phyloP scores from a whole-genome alignment of 2,113 vertebrate species.

The Oryctolagus cuniculus region mOryCun1.1 NC_091443.1:63029001-63029500 shows the following conservation, averaged over 20 bases:
- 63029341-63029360: not conserved
- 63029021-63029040: slow-evolving; percentile 19
- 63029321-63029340: not conserved
- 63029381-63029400: not conserved
- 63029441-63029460: not conserved
- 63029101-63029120: too few species aligned
- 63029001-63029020: not conserved
- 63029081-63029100: not conserved
- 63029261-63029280: not conserved
- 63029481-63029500: not conserved
- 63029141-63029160: not conserved
- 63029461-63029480: not conserved
- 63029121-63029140: not conserved
- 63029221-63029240: not conserved
- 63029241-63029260: not conserved
- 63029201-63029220: not conserved
- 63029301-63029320: not conserved
- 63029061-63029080: not conserved
- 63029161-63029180: slow-evolving; percentile 6
- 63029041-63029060: slow-evolving; percentile 38
- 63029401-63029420: not conserved
- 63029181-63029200: slow-evolving; percentile 8
- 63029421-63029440: not conserved
- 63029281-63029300: not conserved
- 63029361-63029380: slow-evolving; percentile 25